Evolutionary conservation across 2,888 invertebrate genomes (phyloP).

Genomic region (Athalia rosae): DNA sequence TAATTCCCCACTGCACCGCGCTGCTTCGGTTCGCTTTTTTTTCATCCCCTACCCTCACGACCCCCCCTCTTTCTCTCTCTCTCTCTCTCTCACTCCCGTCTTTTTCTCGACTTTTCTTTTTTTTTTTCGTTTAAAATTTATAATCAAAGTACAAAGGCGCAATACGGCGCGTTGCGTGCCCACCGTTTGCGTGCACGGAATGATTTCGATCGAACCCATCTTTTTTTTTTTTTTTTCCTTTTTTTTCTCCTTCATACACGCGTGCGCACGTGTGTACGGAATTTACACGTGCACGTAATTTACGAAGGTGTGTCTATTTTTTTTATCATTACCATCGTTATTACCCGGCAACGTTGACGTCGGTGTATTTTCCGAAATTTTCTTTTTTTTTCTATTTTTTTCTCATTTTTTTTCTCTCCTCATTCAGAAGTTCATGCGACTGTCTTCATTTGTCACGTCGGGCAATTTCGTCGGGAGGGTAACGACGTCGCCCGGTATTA

Average conservation of each 20-base stretch:
- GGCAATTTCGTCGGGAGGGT: neutral
- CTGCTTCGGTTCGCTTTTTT: too few species aligned
- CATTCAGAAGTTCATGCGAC: neutral
- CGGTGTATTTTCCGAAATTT: neutral
- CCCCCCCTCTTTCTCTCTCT: too few species aligned
- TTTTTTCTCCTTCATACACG: too few species aligned
- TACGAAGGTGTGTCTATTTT: neutral
- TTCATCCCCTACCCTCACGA: too few species aligned
- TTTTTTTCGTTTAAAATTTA: neutral
- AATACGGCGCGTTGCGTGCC: conserved; percentile 18
- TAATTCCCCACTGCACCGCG: neutral
- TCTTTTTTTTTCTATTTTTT: neutral
- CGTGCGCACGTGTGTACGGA: neutral
- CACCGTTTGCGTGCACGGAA: conserved; percentile 20
- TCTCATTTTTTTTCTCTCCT: neutral
- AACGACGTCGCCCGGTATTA: neutral
- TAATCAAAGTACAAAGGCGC: conserved; percentile 28
- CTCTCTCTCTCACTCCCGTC: too few species aligned
- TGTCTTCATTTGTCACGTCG: neutral
- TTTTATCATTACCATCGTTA: neutral
- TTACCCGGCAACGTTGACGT: neutral
- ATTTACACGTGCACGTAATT: neutral
- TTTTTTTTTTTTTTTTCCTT: conserved; percentile 11
- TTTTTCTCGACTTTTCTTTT: neutral
- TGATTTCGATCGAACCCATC: conserved; percentile 34